phyloP scores from a whole-genome alignment of 2,113 vertebrate genomes.

The Amia ocellicauda region DNA sequence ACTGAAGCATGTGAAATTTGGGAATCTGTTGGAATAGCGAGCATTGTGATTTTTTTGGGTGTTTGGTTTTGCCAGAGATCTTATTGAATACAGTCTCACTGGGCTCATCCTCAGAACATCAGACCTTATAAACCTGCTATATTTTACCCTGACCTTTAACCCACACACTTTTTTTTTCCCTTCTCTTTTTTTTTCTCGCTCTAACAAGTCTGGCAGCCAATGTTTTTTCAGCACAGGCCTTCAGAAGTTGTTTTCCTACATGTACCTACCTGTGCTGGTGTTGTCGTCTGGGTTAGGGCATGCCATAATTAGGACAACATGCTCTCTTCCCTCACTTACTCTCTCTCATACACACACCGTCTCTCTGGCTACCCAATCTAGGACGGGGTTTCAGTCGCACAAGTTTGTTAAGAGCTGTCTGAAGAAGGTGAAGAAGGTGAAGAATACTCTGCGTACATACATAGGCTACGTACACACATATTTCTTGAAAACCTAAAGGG shows the following conservation, averaged over 20 bases:
- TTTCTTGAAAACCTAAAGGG: neutral
- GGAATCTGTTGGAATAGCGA: neutral
- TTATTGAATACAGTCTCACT: neutral
- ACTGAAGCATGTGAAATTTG: neutral
- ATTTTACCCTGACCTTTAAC: slow-evolving; percentile 43
- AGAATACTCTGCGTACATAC: too few species aligned
- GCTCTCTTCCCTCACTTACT: slow-evolving; percentile 46
- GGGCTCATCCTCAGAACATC: neutral
- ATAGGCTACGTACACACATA: too few species aligned
- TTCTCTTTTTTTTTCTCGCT: slow-evolving; percentile 22
- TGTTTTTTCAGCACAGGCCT: slow-evolving; percentile 60
- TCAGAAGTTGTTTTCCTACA: slow-evolving; percentile 56
- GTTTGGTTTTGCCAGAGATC: neutral
- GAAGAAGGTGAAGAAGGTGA: slow-evolving; percentile 10
- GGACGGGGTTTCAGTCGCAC: neutral
- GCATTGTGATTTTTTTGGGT: neutral
- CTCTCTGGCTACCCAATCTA: slow-evolving; percentile 26
- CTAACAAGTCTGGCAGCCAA: slow-evolving; percentile 40
- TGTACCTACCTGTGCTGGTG: slow-evolving; percentile 64
- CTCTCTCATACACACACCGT: slow-evolving; percentile 42
- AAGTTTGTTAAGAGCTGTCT: neutral
- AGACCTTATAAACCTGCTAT: neutral
- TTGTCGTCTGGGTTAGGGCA: slow-evolving; percentile 66
- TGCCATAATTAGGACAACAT: slow-evolving; percentile 69
- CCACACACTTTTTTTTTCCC: slow-evolving; percentile 33